A percentile compares a stretch with the other conserved stretches of the same genome.
Evolutionary conservation across 2,797 vertebrate genomes (phyloP).

Genomic region (Jordanella pulchra): DNA sequence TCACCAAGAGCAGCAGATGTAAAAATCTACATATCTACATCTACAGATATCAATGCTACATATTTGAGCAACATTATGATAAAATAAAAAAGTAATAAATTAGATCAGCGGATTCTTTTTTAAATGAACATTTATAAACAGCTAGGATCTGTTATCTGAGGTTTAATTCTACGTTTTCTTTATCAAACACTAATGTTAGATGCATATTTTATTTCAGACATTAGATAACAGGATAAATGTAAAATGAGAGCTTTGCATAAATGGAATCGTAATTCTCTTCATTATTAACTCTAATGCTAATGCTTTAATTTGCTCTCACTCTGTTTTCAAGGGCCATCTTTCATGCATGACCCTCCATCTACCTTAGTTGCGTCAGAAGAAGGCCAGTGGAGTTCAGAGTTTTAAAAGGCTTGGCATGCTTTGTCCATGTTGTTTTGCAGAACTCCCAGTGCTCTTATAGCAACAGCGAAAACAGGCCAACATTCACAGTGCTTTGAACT

Average conservation of each 20-base stretch:
- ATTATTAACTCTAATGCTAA: slow-evolving; percentile 29
- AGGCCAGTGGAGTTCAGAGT: slow-evolving; percentile 35
- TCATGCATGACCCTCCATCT: slow-evolving; percentile 2
- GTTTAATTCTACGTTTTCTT: not conserved
- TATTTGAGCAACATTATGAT: slow-evolving; percentile 29
- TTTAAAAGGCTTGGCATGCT: slow-evolving; percentile 52
- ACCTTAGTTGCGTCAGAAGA: slow-evolving; percentile 6
- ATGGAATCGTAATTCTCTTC: slow-evolving; percentile 16
- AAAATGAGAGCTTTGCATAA: slow-evolving; percentile 14
- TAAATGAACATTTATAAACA: slow-evolving; percentile 30
- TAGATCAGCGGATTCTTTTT: slow-evolving; percentile 17
- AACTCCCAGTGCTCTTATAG: slow-evolving; percentile 26
- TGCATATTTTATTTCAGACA: not conserved
- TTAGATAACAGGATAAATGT: slow-evolving; percentile 1
- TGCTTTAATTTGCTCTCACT: not conserved
- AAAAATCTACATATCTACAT: no score
- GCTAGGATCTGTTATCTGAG: slow-evolving; percentile 21
- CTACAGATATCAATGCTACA: no score
- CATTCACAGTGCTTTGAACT: slow-evolving; percentile 52
- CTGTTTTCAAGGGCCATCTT: slow-evolving; percentile 20
- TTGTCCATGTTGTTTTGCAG: slow-evolving; percentile 28
- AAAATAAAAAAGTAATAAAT: slow-evolving; percentile 27
- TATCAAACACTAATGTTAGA: slow-evolving; percentile 3
- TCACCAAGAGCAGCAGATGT: slow-evolving; percentile 38
- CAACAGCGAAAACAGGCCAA: slow-evolving; percentile 25